Conservation (phyloP, 2,888 invertebrate species). For the Clunio marinus region DNA sequence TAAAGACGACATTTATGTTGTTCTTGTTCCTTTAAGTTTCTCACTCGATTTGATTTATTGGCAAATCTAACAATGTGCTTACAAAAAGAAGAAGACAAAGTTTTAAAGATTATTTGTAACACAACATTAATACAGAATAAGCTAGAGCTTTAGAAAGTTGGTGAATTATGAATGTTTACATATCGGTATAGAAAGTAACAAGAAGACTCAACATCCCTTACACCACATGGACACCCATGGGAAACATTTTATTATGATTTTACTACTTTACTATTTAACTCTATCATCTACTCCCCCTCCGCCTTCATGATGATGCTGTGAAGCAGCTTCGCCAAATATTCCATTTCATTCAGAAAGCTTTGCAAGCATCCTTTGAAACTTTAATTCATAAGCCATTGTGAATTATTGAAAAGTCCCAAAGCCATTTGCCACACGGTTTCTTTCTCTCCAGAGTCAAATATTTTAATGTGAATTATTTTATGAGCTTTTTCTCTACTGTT, state of each 20-base stretch:
- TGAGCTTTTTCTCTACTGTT: too few species aligned
- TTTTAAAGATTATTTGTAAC: too few species aligned
- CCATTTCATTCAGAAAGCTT: not conserved
- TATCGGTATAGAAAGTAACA: too few species aligned
- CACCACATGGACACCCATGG: not conserved
- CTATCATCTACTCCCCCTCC: too few species aligned
- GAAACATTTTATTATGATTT: conserved; percentile 1
- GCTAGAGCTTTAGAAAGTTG: not conserved
- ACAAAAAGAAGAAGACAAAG: too few species aligned
- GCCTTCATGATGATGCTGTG: too few species aligned
- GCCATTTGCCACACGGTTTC: not conserved
- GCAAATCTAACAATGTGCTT: not conserved
- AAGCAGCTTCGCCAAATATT: too few species aligned
- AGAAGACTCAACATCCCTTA: not conserved
- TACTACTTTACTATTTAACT: too few species aligned
- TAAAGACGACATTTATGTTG: not conserved
- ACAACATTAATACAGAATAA: too few species aligned
- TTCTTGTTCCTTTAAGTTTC: not conserved
- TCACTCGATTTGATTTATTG: conserved; percentile 4
- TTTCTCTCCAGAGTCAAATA: not conserved
- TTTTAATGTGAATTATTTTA: too few species aligned
- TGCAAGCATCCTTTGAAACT: not conserved
- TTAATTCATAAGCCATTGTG: not conserved
- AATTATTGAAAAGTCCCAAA: not conserved
- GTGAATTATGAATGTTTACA: not conserved